Percentiles rank a stretch among this genome's conserved stretches.
phyloP scores from a whole-genome alignment of 2,888 invertebrate genomes.

The Dione juno region DNA sequence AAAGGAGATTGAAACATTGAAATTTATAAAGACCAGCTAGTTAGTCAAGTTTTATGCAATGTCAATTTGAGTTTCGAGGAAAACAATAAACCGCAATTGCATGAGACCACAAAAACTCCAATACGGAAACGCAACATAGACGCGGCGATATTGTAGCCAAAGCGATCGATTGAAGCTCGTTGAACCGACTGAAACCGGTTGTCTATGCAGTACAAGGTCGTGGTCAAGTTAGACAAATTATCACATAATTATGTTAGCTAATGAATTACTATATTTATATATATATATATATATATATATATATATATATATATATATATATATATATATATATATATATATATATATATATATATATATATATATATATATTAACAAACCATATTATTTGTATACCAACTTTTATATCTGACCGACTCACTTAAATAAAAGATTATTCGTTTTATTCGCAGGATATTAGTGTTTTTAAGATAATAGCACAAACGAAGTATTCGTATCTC shows the following conservation, averaged over 20 bases:
- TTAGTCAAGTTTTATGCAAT: slow-evolving; percentile 8
- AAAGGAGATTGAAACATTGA: neutral
- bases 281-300: no score
- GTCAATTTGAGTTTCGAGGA: slow-evolving; percentile 6
- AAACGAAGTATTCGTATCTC: no score
- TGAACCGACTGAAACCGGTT: slow-evolving; percentile 38
- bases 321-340: no score
- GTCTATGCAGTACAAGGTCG: slow-evolving; percentile 41
- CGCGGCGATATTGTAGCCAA: slow-evolving; percentile 24
- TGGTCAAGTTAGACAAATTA: slow-evolving; percentile 28
- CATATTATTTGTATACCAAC: no score
- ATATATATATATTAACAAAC: no score
- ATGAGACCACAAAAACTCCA: slow-evolving; percentile 30
- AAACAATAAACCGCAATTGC: slow-evolving; percentile 21
- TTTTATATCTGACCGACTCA: no score
- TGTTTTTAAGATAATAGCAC: no score
- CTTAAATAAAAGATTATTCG: no score
- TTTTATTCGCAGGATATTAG: no score
- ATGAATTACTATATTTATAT: neutral
- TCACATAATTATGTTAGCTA: neutral
- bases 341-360: no score
- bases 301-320: no score
- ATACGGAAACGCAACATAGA: slow-evolving; percentile 30
- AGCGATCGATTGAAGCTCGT: slow-evolving; percentile 39
- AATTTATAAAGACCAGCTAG: neutral